A percentile compares a stretch with the other conserved stretches of the same genome.
phyloP scores from a whole-genome alignment of 2,113 vertebrate species.

The Micronisus gabar region DNA sequence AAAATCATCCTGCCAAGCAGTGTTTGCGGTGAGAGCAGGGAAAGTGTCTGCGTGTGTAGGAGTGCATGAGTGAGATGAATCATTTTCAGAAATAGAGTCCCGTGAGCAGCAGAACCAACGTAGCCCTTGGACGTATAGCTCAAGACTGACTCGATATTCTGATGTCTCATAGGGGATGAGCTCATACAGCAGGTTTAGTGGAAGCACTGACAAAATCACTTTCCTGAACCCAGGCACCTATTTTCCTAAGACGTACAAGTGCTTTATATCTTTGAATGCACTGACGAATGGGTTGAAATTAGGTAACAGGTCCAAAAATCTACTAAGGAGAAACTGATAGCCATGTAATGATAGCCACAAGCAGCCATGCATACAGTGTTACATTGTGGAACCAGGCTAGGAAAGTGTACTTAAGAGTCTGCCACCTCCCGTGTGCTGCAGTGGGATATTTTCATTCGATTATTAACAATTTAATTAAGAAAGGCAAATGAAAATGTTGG shows the following conservation, averaged over 20 bases:
- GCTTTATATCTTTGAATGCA: background rate
- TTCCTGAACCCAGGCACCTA: background rate
- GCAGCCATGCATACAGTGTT: fast-evolving
- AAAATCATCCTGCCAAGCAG: background rate
- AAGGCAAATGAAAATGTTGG: background rate
- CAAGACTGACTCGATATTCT: background rate
- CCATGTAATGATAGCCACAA: background rate
- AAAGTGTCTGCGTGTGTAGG: slow-evolving; percentile 6
- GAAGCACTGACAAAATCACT: background rate
- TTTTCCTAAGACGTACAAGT: background rate
- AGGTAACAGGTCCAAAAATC: background rate
- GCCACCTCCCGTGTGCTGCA: background rate
- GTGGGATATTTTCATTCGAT: background rate
- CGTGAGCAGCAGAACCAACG: background rate
- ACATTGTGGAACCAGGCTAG: background rate
- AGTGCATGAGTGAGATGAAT: background rate
- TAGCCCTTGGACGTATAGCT: background rate
- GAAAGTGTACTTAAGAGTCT: background rate
- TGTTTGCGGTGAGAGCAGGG: background rate
- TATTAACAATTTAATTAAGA: background rate
- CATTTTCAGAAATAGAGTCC: background rate
- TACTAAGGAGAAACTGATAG: background rate
- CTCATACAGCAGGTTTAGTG: background rate
- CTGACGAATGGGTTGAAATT: background rate
- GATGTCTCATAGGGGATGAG: background rate